Base-by-base conservation (phyloP, 1,140 invertebrate genomes). In the Caerostris darwini region DNA sequence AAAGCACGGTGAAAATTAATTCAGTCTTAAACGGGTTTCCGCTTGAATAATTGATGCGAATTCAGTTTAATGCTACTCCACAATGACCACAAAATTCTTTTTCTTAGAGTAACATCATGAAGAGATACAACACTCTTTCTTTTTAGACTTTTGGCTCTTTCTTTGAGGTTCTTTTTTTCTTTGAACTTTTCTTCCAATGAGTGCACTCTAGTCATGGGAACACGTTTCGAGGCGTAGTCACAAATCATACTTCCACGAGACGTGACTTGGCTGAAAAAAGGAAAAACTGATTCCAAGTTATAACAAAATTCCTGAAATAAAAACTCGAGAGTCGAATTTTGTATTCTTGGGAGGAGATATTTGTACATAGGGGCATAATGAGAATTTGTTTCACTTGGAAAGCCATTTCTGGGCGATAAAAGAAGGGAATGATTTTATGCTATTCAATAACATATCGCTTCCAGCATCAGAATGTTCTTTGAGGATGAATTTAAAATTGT, bases 201-300 rank as follows among this genome's bases (percentile, higher is more conserved):
- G 19, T 61, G 59, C 57, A 82, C 90, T 91, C 90, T 77, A 91
- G 90, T 91, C 90, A 91, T 82, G 61, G 81, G 61, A 92, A 85
- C 90, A 92, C 90, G 90, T 92, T 85, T n/a, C 59, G 58, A 34
- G 58, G 57, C 53, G 50, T 69, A 85, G 81, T 92, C 90, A 92
- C 90, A 92, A 92, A 92, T 92, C 90, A 92, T 92, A 92, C 77
- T 85, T 85, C 77, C 56, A n/a, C 3, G 4, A 54, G 67, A 92
- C 90, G 90, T 92, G 90, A 92, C 56, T 54, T 50, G 90, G 90
- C n/a, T 91, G 57, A n/a, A 57, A 58, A 91, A 91, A 77, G 71
- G 71, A 50, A 77, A 50, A 77, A 77, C 71, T 77, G 71, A 77
- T 77, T 77, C 71, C 71, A 53, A 77, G 71, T 77, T 77, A 77